Evolutionary conservation across 2,113 vertebrate genomes (phyloP).

Genomic region (Rallus limicola): DNA sequence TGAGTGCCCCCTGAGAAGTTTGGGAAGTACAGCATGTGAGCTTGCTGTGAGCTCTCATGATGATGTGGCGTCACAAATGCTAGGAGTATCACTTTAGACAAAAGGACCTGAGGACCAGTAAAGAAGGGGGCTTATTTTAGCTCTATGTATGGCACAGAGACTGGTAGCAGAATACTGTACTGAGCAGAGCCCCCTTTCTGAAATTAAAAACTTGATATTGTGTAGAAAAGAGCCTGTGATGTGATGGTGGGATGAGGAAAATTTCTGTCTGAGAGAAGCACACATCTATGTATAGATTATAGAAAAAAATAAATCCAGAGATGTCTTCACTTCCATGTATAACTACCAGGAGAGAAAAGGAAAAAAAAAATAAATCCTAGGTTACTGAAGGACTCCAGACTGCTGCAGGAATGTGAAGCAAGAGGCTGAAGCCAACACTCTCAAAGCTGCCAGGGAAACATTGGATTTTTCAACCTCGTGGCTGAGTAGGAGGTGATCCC

Average conservation of each 20-base stretch:
- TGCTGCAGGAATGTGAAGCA: background rate
- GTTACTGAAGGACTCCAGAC: background rate
- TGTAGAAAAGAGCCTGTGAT: background rate
- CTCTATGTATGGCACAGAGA: background rate
- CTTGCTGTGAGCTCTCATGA: background rate
- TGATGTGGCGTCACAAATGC: background rate
- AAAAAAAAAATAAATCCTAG: background rate
- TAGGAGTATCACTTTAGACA: background rate
- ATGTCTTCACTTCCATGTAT: background rate
- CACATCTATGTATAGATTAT: background rate
- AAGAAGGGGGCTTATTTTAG: background rate
- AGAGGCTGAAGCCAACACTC: background rate
- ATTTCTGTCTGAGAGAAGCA: background rate
- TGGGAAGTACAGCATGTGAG: background rate
- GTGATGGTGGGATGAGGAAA: background rate
- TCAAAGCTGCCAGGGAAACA: background rate
- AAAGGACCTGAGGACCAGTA: background rate
- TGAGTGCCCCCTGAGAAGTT: background rate
- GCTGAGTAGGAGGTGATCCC: background rate
- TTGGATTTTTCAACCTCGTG: background rate
- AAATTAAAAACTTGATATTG: background rate
- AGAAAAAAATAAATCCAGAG: background rate
- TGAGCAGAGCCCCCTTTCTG: background rate
- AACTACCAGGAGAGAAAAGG: background rate
- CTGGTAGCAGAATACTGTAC: background rate